Evolutionary conservation across 2,797 vertebrate genomes (phyloP).

Genomic region (Phoeniculus purpureus): DNA sequence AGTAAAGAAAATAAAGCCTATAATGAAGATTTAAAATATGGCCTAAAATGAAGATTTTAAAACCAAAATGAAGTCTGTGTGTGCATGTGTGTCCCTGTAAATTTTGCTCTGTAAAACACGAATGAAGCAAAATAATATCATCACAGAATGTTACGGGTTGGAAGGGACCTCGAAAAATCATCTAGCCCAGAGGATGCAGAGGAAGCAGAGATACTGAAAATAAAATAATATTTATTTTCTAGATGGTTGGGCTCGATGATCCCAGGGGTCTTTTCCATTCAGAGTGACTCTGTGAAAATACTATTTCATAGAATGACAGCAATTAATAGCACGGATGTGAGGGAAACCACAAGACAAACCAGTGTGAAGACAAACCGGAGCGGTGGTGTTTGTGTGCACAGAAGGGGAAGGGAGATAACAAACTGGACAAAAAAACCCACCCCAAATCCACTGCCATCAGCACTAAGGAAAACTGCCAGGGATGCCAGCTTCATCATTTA

Average conservation of each 20-base stretch:
- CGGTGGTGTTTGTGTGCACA: neutral
- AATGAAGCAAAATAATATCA: neutral
- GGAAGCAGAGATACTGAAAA: no score
- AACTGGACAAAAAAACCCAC: neutral
- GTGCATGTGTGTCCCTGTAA: neutral
- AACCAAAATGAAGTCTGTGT: neutral
- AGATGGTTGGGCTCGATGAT: no score
- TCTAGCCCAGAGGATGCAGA: no score
- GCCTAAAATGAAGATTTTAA: neutral
- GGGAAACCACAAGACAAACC: no score
- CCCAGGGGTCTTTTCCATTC: no score
- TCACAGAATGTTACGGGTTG: no score
- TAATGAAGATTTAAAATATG: no score
- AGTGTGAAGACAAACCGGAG: neutral
- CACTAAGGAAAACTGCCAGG: slow-evolving; percentile 12
- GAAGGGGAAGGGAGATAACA: neutral
- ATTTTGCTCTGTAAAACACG: neutral
- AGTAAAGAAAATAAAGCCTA: neutral
- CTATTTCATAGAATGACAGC: neutral
- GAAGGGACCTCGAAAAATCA: no score
- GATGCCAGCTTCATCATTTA: slow-evolving; percentile 33
- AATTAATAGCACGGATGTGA: neutral
- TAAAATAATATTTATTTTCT: no score
- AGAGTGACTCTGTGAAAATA: neutral
- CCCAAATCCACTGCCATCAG: neutral